These are phyloP conservation scores for Itoplectis maculator DNA, from an alignment of 2,888 invertebrate species.

Conservation along the genomic window DNA sequence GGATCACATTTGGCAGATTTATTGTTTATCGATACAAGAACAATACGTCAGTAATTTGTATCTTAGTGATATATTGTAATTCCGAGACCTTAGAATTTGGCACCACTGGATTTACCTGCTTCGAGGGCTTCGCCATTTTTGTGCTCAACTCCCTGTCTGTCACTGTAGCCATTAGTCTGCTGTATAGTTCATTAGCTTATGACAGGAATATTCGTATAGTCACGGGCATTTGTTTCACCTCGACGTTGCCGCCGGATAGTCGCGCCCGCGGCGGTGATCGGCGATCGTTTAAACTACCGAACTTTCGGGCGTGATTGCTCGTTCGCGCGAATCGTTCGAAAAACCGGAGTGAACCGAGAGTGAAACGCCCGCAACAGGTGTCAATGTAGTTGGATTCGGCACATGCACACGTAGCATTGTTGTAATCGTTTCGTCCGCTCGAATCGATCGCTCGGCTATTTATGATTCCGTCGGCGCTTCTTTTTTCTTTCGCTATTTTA, in stretches of 20 bases:
- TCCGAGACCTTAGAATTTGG: constrained; percentile 18
- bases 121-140: constrained; percentile 62
- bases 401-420: constrained; percentile 55
- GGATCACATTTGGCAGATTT: background rate
- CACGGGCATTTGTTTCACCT: constrained; percentile 5
- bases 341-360: constrained; percentile 21
- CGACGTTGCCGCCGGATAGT: constrained; percentile 1
- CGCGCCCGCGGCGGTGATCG: background rate
- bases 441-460: constrained; percentile 50
- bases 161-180: constrained; percentile 66
- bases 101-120: constrained; percentile 58
- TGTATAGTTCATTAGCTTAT: constrained; percentile 62
- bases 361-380: constrained; percentile 77
- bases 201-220: constrained; percentile 36
- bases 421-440: constrained; percentile 40
- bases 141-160: constrained; percentile 61
- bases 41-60: background rate
- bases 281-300: background rate
- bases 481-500: constrained; percentile 25
- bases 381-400: constrained; percentile 65
- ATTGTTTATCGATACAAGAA: background rate
- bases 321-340: constrained; percentile 58
- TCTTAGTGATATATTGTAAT: background rate
- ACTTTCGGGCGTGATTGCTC: background rate
- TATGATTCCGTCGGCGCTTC: constrained; percentile 17